Conservation (phyloP, 2,797 vertebrate genomes). For the Clamator glandarius region DNA sequence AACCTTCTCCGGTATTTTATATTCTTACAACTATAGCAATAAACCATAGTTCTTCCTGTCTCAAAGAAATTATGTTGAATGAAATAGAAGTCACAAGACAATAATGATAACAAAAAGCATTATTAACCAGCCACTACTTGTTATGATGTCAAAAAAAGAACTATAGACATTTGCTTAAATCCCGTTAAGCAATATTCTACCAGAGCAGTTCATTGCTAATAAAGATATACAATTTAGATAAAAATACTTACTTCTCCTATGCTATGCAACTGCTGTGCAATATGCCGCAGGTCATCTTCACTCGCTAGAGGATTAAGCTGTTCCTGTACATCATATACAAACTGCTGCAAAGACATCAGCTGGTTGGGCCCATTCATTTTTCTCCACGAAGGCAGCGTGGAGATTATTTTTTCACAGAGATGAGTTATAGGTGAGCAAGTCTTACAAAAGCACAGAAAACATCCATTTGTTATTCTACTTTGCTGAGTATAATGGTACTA, state of each 20-base stretch:
- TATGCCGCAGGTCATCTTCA: slow-evolving; percentile 87
- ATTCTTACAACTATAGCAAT: background rate
- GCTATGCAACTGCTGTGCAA: slow-evolving; percentile 92
- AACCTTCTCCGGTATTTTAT: background rate
- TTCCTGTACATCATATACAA: slow-evolving; percentile 92
- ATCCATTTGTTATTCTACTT: background rate
- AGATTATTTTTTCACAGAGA: slow-evolving; percentile 91
- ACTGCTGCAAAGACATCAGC: slow-evolving; percentile 95
- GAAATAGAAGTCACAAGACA: background rate
- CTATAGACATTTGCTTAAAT: background rate
- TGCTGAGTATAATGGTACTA: background rate
- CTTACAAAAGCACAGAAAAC: slow-evolving; percentile 73
- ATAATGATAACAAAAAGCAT: background rate
- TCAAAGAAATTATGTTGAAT: background rate
- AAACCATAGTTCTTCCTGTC: background rate
- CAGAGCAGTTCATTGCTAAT: background rate
- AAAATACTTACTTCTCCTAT: slow-evolving; percentile 88
- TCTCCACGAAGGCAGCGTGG: slow-evolving; percentile 91
- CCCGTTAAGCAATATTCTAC: background rate
- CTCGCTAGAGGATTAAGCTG: slow-evolving; percentile 95
- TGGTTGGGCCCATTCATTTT: slow-evolving; percentile 95
- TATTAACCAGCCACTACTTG: background rate
- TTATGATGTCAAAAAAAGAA: background rate
- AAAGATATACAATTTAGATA: background rate
- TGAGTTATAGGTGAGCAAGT: slow-evolving; percentile 88